Conservation (phyloP, 2,888 invertebrate species). For the Aplocera efformata region DNA sequence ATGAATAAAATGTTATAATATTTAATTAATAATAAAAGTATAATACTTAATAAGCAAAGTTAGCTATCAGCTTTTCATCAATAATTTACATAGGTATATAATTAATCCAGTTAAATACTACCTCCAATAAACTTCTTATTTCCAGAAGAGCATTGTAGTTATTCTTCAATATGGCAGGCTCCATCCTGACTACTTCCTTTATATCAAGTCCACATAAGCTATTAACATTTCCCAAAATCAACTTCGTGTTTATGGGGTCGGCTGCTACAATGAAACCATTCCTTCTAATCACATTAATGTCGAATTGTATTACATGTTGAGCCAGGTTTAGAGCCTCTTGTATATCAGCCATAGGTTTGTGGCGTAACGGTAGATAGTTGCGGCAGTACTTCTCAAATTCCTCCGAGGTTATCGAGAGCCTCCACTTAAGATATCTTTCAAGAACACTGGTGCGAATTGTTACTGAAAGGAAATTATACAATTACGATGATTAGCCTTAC, state of each 20-base stretch:
- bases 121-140: constrained; percentile 78
- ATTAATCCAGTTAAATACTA: constrained; percentile 22
- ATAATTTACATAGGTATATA: no score
- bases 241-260: constrained; percentile 79
- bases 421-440: constrained; percentile 60
- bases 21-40: no score
- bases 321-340: constrained; percentile 78
- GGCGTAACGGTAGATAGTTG: constrained; percentile 60
- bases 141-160: constrained; percentile 75
- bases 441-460: constrained; percentile 61
- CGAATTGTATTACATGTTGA: constrained; percentile 77
- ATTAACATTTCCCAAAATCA: constrained; percentile 77
- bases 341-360: constrained; percentile 69
- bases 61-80: no score
- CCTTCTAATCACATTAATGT: constrained; percentile 72
- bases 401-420: constrained; percentile 50
- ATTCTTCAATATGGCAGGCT: constrained; percentile 83
- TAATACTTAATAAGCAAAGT: no score
- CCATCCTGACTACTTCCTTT: constrained; percentile 68
- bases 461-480: constrained; percentile 47
- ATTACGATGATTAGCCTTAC: neutral
- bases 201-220: constrained; percentile 79
- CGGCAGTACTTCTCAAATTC: constrained; percentile 61
- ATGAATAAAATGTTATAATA: no score
- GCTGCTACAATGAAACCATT: constrained; percentile 81